Percentiles rank a stretch among this genome's conserved stretches.
These are phyloP conservation scores for Alcedo quadribrachys DNA, from an alignment of 2,797 vertebrate species.

Conservation along the genomic window DNA sequence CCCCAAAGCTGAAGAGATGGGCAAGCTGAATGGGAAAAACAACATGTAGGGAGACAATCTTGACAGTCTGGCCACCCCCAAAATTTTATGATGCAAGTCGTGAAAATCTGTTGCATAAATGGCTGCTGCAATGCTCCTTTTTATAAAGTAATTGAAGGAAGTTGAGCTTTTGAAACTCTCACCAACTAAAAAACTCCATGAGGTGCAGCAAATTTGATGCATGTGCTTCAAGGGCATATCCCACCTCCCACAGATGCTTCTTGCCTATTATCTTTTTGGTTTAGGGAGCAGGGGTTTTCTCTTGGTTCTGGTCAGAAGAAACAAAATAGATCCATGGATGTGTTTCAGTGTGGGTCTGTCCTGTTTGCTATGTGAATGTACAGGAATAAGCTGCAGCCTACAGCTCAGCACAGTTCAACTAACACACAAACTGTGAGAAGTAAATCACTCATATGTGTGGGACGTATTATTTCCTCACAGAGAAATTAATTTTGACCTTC, in stretches of 20 bases:
- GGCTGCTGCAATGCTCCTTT: not conserved
- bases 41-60: not conserved
- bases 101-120: not conserved
- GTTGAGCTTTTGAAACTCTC: not conserved
- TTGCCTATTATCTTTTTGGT: not conserved
- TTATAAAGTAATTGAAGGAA: not conserved
- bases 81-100: not conserved
- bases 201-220: not conserved
- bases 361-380: not conserved
- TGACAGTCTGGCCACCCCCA: not conserved
- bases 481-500: conserved; percentile 8
- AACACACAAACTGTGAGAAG: not conserved
- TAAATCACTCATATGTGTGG: not conserved
- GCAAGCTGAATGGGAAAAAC: not conserved
- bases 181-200: not conserved
- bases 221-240: not conserved
- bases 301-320: not conserved
- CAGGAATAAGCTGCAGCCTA: not conserved
- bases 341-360: not conserved
- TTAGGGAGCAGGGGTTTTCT: not conserved
- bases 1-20: not conserved
- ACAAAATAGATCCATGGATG: not conserved
- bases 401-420: not conserved
- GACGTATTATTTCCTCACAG: not conserved
- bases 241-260: not conserved